phyloP scores from a whole-genome alignment of 2,113 vertebrate genomes.

The Xenotilapia leptura region DNA sequence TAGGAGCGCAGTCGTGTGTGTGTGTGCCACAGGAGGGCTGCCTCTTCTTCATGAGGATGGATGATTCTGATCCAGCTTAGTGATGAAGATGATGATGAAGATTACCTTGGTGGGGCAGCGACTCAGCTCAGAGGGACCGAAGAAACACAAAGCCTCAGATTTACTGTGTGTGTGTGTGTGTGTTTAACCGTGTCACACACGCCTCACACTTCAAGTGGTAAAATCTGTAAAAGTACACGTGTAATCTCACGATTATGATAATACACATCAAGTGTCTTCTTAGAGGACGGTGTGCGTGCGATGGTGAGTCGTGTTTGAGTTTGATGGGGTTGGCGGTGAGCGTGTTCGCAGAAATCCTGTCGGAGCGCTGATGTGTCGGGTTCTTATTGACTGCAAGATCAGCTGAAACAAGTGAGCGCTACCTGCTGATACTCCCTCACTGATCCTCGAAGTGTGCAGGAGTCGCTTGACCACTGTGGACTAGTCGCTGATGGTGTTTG shows the following conservation, averaged over 20 bases:
- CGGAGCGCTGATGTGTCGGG: not conserved
- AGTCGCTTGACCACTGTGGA: not conserved
- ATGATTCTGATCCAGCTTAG: constrained; percentile 73
- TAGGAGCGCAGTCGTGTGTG: constrained; percentile 19
- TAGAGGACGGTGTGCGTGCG: constrained; percentile 43
- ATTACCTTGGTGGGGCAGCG: constrained; percentile 39
- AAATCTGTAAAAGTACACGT: constrained; percentile 65
- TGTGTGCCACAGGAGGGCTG: constrained; percentile 41
- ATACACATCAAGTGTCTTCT: constrained; percentile 67
- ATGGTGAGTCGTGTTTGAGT: constrained; percentile 3
- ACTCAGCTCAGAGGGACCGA: constrained; percentile 53
- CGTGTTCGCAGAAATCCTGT: constrained; percentile 28
- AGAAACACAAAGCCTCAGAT: constrained; percentile 68
- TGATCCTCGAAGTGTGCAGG: not conserved
- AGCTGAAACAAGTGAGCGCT: not conserved
- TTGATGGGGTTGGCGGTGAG: not conserved
- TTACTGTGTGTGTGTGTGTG: constrained; percentile 20
- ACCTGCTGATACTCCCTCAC: not conserved
- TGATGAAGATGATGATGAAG: constrained; percentile 46
- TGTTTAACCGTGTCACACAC: constrained; percentile 29
- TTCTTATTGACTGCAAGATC: constrained; percentile 29
- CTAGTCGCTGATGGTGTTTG: not conserved
- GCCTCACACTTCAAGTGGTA: constrained; percentile 39
- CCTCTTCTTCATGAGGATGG: not conserved
- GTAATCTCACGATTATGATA: constrained; percentile 70